Evolutionary conservation across 1,140 invertebrate genomes (phyloP), one percentile per base, ranked within the genome.

Genomic region (Muscidifurax raptorellus): DNA sequence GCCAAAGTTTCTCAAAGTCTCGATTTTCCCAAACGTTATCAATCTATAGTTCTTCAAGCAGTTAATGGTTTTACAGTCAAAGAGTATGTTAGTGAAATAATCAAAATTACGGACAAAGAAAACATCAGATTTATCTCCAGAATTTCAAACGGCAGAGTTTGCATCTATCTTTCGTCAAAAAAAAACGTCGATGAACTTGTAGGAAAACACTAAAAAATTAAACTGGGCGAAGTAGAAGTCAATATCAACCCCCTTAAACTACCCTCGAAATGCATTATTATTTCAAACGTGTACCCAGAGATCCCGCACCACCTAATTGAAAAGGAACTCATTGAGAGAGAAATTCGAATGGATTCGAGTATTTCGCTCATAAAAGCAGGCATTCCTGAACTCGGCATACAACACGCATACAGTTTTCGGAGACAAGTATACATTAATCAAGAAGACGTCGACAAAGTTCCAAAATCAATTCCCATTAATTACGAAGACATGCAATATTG

Each of bases 401-500:
- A 66, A 12, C 79, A 81, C 27, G 36, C 69, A 32, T 30, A 69
- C 6, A 80, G 78, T 18, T 80, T 78, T 27, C 15, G 82, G 0
- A 67, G 74, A 47, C 77, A 80, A 52, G 7, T 72, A 6, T 84
- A 72, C 22, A 71, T 80, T 6, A 15, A 80, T 25, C 18, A 18
- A 25, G 66, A 80, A 28, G 67, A 86, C 44, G 18, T 76, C 3
- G 28, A 86, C 36, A 86, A 83, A 80, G 10, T 78, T 25, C 59
- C 64, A 4, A 25, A 52, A 4, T 44, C 71, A 59, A 82, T 72
- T 36, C 27, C 25, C 3, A 59, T 85, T 12, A 27, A 59, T 12
- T 72, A 64, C 27, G 74, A 85, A 13, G 79, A 78, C 1, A 82
- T 79, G 1, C 5, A 59, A 47, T 83, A 86, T n/a, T 44, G 85